These are phyloP conservation scores for Parapristionchus giblindavisi DNA, from an alignment of 2,888 invertebrate species.

Conservation along the genomic window DNA sequence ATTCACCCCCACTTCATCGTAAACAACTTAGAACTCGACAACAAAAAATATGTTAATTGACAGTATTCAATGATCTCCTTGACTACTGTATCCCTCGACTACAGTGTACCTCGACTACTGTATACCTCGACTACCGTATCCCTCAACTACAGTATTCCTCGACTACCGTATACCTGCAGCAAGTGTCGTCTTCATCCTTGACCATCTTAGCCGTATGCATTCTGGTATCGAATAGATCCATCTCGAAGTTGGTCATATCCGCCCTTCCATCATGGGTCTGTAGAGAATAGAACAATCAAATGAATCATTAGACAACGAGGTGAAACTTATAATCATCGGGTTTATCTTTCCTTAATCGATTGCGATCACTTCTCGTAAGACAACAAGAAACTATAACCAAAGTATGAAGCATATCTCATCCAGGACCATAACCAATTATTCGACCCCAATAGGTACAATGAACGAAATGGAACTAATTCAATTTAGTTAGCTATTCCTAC, in stretches of 20 bases:
- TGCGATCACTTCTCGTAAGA: no score
- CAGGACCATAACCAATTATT: no score
- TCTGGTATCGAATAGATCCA: conserved; percentile 65
- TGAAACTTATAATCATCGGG: no score
- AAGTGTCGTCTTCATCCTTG: conserved; percentile 49
- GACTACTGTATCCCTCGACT: not conserved
- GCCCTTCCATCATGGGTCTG: conserved; percentile 67
- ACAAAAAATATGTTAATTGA: not conserved
- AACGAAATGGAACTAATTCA: no score
- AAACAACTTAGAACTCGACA: not conserved
- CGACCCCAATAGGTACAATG: no score
- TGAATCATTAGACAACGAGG: no score
- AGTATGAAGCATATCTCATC: no score
- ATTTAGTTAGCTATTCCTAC: no score
- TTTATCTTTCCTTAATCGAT: no score
- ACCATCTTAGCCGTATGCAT: conserved; percentile 52
- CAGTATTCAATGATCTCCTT: not conserved
- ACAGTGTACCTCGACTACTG: not conserved
- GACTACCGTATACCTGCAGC: conserved; percentile 47
- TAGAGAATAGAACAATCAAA: conserved; percentile 25
- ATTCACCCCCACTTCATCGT: not conserved
- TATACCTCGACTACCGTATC: not conserved
- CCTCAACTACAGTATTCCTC: conserved; percentile 2
- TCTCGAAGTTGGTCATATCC: conserved; percentile 68
- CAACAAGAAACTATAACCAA: no score